These are phyloP conservation scores for Nettapus auritus DNA, from an alignment of 2,113 vertebrate genomes.

Conservation along the genomic window DNA sequence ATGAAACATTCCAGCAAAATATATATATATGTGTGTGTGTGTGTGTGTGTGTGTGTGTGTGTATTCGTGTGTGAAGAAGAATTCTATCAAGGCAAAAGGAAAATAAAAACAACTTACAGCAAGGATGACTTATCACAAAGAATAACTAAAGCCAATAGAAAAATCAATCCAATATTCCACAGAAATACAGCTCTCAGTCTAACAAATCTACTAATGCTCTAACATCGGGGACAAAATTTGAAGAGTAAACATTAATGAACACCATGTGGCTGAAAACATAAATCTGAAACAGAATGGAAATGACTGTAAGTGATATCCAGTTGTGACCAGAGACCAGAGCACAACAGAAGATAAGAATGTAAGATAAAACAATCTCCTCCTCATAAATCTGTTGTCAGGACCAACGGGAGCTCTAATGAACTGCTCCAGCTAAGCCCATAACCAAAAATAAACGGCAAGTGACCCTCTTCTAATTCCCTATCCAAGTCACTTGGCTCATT, in stretches of 20 bases:
- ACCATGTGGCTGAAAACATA: background rate
- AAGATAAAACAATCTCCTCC: background rate
- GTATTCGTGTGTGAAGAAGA: background rate
- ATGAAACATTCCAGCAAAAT: background rate
- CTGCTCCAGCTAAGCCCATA: background rate
- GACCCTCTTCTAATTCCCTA: constrained; percentile 1
- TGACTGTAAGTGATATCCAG: background rate
- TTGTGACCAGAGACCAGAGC: background rate
- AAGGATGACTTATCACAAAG: constrained; percentile 3
- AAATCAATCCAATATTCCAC: constrained; percentile 3
- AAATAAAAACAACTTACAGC: background rate
- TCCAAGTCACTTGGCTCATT: constrained; percentile 37
- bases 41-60: background rate
- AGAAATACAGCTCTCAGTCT: background rate
- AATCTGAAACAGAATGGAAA: background rate
- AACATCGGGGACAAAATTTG: background rate
- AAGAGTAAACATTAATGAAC: background rate
- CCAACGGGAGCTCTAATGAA: background rate
- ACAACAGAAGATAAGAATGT: background rate
- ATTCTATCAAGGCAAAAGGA: background rate
- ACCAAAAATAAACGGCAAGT: background rate
- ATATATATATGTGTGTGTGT: too few relatives aligned
- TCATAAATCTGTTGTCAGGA: constrained; percentile 8
- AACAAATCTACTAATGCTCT: background rate
- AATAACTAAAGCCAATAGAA: constrained; percentile 34